These are phyloP conservation scores for Nylanderia fulva DNA, from an alignment of 1,140 invertebrate genomes.

Conservation along the genomic window DNA sequence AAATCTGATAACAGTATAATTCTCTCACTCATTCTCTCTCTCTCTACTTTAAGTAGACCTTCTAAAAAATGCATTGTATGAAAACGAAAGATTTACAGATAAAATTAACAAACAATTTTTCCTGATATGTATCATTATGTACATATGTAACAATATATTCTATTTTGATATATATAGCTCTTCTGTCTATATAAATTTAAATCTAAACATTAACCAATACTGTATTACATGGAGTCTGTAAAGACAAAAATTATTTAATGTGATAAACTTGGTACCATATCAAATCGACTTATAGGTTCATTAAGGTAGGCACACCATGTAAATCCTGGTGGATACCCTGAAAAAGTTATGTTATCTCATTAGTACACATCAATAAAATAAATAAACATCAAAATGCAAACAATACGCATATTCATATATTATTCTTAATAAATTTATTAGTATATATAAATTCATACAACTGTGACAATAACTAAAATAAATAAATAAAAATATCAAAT, in stretches of 20 bases:
- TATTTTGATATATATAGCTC: conserved; percentile 45
- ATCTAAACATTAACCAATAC: conserved; percentile 40
- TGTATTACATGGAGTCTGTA: conserved; percentile 45
- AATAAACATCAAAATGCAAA: conserved; percentile 23
- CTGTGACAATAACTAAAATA: not conserved
- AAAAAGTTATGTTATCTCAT: conserved; percentile 74
- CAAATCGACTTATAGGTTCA: conserved; percentile 78
- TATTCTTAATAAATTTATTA: conserved; percentile 26
- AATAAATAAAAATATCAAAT: not conserved
- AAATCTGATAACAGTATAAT: conserved; percentile 36
- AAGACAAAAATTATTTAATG: conserved; percentile 46
- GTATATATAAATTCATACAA: conserved; percentile 3
- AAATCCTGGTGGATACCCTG: conserved; percentile 85
- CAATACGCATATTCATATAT: conserved; percentile 6
- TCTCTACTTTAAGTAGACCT: not conserved
- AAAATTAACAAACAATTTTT: conserved; percentile 21
- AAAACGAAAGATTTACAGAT: conserved; percentile 5
- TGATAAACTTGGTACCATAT: conserved; percentile 64
- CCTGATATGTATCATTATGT: not conserved
- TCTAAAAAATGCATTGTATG: not conserved
- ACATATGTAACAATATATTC: not conserved
- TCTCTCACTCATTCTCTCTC: not conserved
- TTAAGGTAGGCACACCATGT: conserved; percentile 84
- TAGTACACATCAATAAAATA: conserved; percentile 21
- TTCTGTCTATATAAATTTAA: conserved; percentile 16